Base-by-base conservation (phyloP, 2,113 vertebrate species). In the Maccullochella peelii region DNA sequence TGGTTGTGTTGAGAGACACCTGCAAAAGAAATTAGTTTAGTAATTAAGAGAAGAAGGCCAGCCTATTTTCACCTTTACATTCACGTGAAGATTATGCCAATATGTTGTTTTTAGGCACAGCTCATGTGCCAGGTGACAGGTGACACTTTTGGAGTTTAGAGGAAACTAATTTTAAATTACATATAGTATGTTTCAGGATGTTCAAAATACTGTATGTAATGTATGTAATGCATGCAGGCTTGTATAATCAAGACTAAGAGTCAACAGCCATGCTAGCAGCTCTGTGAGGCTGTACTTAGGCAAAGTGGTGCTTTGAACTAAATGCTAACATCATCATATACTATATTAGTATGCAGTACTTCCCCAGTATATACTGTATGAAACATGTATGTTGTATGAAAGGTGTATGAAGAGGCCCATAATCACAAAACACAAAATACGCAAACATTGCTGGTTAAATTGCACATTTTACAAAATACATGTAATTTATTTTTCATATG, bases 1-100 rank as follows among this genome's bases (percentile, higher is more conserved):
- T 82, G 58, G 72, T 25, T 82, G 52, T 83, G 80, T 58, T 67
- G n/a, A 62, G 30, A 73, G 65, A 54, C 33, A 18, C 18, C 44
- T 20, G 73, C 15, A 5, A 27, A 66, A 18, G 16, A 74, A 25
- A 76, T 30, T 1, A 30, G 12, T 36, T 38, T 4, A 33, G 14
- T 12, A 9, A 42, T 63, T 50, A 1, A 10, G 54, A 70, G 78
- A 58, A 36, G 11, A 80, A 40, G 52, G 33, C 5, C 0, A 2
- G 30, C 4, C 18, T 52, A 1, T 58, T 66, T 73, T 10, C 2
- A 1, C 8, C 6, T 63, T 68, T 30, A 70, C 2, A 30, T 27
- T 9, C 33, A 57, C 0, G 1, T 21, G 2, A 52, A 42, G 33
- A 25, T 16, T 1, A 50, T 65, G 5, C 36, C 8, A 25, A 9